These are phyloP conservation scores for Drosophila novamexicana DNA, from an alignment of 1,140 invertebrate species.

Conservation along the genomic window DNA sequence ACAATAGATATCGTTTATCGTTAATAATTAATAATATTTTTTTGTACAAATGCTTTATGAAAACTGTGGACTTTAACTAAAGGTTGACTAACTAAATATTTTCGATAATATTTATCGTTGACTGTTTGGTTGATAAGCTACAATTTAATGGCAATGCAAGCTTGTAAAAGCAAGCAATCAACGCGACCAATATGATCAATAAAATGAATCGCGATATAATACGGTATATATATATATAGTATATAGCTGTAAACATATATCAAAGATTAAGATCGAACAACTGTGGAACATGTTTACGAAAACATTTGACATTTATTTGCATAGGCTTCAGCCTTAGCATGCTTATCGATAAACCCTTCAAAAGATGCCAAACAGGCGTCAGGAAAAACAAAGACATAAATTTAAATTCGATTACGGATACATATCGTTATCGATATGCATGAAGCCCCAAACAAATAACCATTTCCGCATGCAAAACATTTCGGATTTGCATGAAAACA, in stretches of 20 bases:
- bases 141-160: no score
- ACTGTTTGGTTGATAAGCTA: not conserved
- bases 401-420: constrained; percentile 40
- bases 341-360: constrained; percentile 26
- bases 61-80: no score
- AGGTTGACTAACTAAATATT: not conserved
- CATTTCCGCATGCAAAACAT: constrained; percentile 55
- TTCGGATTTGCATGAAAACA: constrained; percentile 30
- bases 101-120: constrained; percentile 4
- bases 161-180: no score
- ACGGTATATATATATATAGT: no score
- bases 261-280: not conserved
- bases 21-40: no score
- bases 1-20: no score
- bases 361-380: constrained; percentile 9
- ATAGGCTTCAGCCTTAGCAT: not conserved
- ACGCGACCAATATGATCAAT: no score
- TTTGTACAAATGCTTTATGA: no score
- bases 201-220: no score
- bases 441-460: constrained; percentile 50
- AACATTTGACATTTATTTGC: not conserved
- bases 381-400: constrained; percentile 16
- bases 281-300: not conserved
- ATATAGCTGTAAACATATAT: not conserved
- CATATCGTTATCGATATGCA: constrained; percentile 69